phyloP scores from a whole-genome alignment of 2,797 vertebrate genomes.

The Delichon dasypus region DNA sequence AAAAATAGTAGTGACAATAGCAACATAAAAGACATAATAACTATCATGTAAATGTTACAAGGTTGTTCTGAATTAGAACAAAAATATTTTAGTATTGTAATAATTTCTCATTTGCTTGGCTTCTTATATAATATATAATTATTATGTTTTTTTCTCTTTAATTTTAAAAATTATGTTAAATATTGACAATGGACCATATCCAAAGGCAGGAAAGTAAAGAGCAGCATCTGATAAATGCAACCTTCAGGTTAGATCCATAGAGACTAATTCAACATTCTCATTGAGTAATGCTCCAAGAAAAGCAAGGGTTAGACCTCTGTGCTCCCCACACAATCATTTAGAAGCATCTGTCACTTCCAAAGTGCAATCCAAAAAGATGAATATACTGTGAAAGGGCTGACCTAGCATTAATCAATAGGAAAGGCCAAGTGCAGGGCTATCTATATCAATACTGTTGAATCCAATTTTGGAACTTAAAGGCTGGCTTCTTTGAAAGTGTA shows the following conservation, averaged over 20 bases:
- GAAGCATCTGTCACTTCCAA: background rate
- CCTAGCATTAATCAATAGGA: slow-evolving; percentile 27
- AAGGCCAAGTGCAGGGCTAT: background rate
- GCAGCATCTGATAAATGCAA: background rate
- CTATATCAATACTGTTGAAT: slow-evolving; percentile 17
- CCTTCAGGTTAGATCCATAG: background rate
- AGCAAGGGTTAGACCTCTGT: background rate
- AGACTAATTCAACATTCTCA: background rate
- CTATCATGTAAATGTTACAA: background rate
- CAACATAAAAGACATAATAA: background rate
- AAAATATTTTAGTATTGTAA: background rate
- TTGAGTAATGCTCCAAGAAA: background rate
- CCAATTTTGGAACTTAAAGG: slow-evolving; percentile 6
- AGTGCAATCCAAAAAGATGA: slow-evolving; percentile 23
- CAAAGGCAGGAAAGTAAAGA: background rate
- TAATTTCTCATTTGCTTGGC: background rate
- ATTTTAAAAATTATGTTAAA: background rate
- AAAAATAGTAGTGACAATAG: background rate
- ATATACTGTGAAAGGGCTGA: slow-evolving; percentile 21
- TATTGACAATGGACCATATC: background rate
- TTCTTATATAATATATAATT: background rate
- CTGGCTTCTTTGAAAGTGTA: slow-evolving; percentile 2
- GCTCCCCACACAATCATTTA: background rate
- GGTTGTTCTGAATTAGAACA: background rate
- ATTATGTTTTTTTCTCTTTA: background rate